A percentile compares a stretch with the other conserved stretches of the same genome.
These are phyloP conservation scores for Hippocampus kuda DNA, from an alignment of 2,797 vertebrate species.

Conservation along the genomic window DNA sequence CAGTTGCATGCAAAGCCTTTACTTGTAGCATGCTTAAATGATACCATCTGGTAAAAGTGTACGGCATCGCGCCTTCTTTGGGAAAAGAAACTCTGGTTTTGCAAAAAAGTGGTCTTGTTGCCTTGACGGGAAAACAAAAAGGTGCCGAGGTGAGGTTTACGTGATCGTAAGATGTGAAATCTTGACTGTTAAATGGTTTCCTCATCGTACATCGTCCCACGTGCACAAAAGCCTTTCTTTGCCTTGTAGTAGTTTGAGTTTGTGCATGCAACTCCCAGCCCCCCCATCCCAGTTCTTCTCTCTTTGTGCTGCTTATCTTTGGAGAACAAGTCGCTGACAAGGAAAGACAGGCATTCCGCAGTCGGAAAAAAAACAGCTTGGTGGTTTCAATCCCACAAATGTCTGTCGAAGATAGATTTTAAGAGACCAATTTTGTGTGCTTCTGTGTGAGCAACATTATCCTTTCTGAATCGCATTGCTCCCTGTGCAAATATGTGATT, in stretches of 20 bases:
- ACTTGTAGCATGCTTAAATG: slow-evolving; percentile 7
- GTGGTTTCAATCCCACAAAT: slow-evolving; percentile 34
- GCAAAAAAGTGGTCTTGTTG: neutral
- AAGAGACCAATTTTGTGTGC: slow-evolving; percentile 7
- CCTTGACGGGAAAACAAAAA: slow-evolving; percentile 2
- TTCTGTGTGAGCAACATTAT: slow-evolving; percentile 20
- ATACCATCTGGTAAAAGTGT: slow-evolving; percentile 11
- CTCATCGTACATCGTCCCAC: slow-evolving; percentile 12
- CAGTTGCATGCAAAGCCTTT: slow-evolving; percentile 4
- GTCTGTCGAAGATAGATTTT: slow-evolving; percentile 26
- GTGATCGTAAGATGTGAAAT: slow-evolving; percentile 29
- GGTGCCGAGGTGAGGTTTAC: slow-evolving; percentile 11
- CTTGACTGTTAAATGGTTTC: slow-evolving; percentile 15
- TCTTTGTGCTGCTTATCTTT: slow-evolving; percentile 32
- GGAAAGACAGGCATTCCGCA: slow-evolving; percentile 25
- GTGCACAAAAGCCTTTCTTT: slow-evolving; percentile 13
- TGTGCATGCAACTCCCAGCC: neutral
- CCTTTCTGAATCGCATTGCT: slow-evolving; percentile 15
- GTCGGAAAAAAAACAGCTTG: slow-evolving; percentile 10
- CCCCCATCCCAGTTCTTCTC: slow-evolving; percentile 1
- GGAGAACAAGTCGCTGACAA: slow-evolving; percentile 43
- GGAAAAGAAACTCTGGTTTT: slow-evolving; percentile 1
- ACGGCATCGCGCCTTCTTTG: slow-evolving; percentile 3
- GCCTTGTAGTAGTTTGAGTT: slow-evolving; percentile 5
- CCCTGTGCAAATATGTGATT: slow-evolving; percentile 27